Base-by-base conservation (phyloP, 2,113 vertebrate species). In the Brachirus orientalis region DNA sequence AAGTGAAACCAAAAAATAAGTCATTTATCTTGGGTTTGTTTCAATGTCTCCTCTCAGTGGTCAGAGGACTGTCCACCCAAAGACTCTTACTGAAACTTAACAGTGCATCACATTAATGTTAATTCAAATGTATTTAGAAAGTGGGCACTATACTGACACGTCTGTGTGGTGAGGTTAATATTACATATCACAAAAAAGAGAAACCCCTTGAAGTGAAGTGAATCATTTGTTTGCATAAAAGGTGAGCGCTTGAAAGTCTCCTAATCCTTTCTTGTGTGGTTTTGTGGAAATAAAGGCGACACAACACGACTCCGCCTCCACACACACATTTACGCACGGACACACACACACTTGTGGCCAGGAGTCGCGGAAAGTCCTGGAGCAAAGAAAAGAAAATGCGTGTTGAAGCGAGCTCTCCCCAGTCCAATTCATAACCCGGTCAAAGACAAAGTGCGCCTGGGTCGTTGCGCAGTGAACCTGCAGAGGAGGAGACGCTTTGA, bases 161-260 rank as follows among this genome's bases (percentile, higher is more conserved):
- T n/a, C n/a, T n/a, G 28, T 4, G 6, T 28, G 6, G 28, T 28
- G 28, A 6, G 6, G 28, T 28, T 28, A 1, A 28, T 28, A 28
- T 28, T 28, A 28, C 28, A 28, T 6, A 28, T 28, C 28, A 28
- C 28, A 4, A 6, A 4, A 28, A 6, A 28, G 2, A 6, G 3
- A 28, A 28, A 88, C 90, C 90, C 87, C 87, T 79, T 69, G 69
- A 83, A 52, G 64, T 75, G 63, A 46, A 71, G 79, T 88, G 77
- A 85, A 87, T 85, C 65, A 86, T 91, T 88, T 91, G 84, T 90
- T 84, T 88, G 77, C 85, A 85, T 89, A 87, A 87, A 92, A 87
- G 82, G 76, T 75, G 86, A 88, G 75, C 50, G 80, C 73, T 69
- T 74, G 56, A 59, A 72, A 86, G 82, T 86, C 63, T 37, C 54